Percentiles rank a stretch among this genome's conserved stretches.
Conservation (phyloP, 2,113 vertebrate species). For the Mormyrus iriodes region DNA sequence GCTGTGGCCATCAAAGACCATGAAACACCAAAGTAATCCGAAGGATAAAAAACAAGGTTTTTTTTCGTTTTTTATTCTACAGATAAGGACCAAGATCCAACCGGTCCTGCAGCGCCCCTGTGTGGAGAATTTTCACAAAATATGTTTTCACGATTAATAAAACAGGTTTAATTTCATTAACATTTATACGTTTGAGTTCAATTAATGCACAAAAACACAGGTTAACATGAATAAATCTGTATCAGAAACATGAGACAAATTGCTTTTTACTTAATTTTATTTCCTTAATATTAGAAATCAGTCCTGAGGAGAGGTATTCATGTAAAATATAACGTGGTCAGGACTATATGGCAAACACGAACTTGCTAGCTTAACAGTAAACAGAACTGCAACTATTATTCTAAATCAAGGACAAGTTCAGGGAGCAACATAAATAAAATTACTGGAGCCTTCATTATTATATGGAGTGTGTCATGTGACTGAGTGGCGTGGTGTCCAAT, state of each 20-base stretch:
- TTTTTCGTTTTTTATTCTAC: neutral
- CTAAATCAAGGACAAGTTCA: neutral
- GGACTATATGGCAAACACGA: neutral
- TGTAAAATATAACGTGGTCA: neutral
- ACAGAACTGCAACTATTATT: neutral
- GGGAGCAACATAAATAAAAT: neutral
- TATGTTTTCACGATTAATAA: neutral
- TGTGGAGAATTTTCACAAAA: neutral
- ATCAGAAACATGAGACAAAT: neutral
- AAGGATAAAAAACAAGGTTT: neutral
- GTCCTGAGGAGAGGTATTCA: neutral
- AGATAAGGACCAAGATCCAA: neutral
- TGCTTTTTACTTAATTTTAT: neutral
- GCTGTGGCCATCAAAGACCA: neutral
- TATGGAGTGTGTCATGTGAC: neutral
- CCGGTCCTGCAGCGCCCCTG: slow-evolving; percentile 1
- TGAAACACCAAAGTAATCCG: neutral
- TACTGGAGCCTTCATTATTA: neutral
- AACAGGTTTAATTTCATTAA: neutral
- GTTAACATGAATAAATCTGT: neutral
- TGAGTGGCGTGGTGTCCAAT: neutral
- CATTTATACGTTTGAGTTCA: neutral
- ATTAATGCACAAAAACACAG: neutral
- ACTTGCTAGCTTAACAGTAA: neutral
- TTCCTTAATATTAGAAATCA: neutral